phyloP scores from a whole-genome alignment of 1,140 invertebrate genomes.

The Latrodectus geometricus region DNA sequence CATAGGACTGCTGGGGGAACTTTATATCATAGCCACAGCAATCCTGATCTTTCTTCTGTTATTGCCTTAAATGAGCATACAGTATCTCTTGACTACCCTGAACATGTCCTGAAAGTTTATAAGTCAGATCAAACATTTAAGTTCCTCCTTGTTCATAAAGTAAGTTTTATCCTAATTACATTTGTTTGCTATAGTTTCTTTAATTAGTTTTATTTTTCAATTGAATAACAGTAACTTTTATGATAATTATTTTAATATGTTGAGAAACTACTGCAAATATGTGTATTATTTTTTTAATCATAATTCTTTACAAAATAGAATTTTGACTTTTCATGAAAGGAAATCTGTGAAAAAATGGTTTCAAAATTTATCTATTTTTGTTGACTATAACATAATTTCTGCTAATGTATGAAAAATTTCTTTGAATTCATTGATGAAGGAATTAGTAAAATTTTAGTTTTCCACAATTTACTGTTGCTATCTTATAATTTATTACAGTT shows the following conservation, averaged over 20 bases:
- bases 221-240: neutral
- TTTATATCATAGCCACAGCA: constrained; percentile 82
- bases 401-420: too few species aligned
- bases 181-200: neutral
- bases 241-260: neutral
- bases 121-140: constrained; percentile 97
- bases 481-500: too few species aligned
- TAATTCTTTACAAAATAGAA: too few species aligned
- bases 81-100: constrained; percentile 84
- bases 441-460: too few species aligned
- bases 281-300: neutral
- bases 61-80: constrained; percentile 72
- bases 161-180: constrained; percentile 63
- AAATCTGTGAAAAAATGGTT: too few species aligned
- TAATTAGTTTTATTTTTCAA: neutral
- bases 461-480: too few species aligned
- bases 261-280: too few species aligned
- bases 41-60: constrained; percentile 80
- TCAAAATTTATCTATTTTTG: too few species aligned
- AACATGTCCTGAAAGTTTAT: constrained; percentile 93
- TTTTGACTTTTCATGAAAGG: too few species aligned
- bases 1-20: constrained; percentile 64
- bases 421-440: too few species aligned
- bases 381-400: too few species aligned
- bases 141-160: constrained; percentile 94